phyloP scores from a whole-genome alignment of 2,797 vertebrate species.

The Gymnoscopelus braueri region DNA sequence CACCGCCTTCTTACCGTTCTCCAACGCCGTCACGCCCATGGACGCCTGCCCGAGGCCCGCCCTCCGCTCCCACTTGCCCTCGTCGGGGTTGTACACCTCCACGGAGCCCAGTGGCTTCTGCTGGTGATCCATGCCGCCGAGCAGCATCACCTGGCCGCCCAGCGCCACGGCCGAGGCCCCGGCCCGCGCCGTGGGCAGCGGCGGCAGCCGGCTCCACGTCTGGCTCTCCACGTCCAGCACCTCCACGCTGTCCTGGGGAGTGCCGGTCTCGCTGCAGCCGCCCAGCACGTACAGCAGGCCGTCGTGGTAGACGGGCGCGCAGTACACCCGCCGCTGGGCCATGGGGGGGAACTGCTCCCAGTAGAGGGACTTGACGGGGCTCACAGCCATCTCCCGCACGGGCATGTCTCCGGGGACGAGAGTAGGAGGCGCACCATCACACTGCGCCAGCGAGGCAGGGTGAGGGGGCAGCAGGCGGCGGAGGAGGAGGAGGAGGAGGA shows the following conservation, averaged over 20 bases:
- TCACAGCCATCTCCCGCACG: conserved; percentile 88
- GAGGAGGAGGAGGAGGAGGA: conserved; percentile 11
- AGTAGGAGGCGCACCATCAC: conserved; percentile 75
- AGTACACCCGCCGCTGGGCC: conserved; percentile 93
- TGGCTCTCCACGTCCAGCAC: conserved; percentile 89
- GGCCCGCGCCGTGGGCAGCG: conserved; percentile 87
- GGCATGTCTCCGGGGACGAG: conserved; percentile 78
- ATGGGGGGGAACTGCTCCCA: conserved; percentile 94
- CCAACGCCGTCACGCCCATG: conserved; percentile 92
- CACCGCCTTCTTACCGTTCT: conserved; percentile 87
- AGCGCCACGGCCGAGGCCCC: conserved; percentile 87
- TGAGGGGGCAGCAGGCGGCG: not conserved
- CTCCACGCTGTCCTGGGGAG: conserved; percentile 87
- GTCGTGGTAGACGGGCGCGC: conserved; percentile 86
- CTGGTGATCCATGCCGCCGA: conserved; percentile 92
- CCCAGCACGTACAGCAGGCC: conserved; percentile 93
- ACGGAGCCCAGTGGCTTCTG: conserved; percentile 93
- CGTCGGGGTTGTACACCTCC: conserved; percentile 91
- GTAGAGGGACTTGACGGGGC: conserved; percentile 83
- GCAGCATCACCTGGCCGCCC: conserved; percentile 90
- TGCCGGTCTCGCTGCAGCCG: conserved; percentile 89
- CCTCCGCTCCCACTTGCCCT: conserved; percentile 94
- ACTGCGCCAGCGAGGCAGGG: conserved; percentile 29
- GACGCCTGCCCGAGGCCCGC: conserved; percentile 91
- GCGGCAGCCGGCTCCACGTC: conserved; percentile 87